Evolutionary conservation across 2,113 vertebrate genomes (phyloP).

Genomic region (Isurus oxyrinchus): DNA sequence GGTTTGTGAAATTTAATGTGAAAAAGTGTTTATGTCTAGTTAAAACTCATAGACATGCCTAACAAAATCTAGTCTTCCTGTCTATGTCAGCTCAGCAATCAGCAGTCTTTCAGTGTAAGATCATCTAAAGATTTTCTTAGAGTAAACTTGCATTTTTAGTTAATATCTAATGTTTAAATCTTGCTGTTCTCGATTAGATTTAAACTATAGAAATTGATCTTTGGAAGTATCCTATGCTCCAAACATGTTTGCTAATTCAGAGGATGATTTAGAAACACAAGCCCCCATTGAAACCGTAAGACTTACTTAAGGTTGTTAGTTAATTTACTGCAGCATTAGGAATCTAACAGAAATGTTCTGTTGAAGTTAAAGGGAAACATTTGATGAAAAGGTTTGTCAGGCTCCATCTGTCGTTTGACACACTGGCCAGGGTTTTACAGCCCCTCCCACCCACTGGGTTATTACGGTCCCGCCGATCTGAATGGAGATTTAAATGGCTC

Average conservation of each 20-base stretch:
- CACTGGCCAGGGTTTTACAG: too few species aligned
- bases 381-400: neutral
- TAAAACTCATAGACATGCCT: neutral
- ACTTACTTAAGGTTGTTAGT: neutral
- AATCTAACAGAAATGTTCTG: neutral
- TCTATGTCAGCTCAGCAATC: neutral
- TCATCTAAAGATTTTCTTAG: neutral
- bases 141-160: neutral
- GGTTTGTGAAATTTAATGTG: slow-evolving; percentile 44
- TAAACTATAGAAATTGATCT: neutral
- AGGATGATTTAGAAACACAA: neutral
- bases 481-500: too few species aligned
- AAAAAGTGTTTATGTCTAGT: neutral
- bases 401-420: neutral
- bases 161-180: neutral
- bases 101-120: neutral
- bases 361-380: neutral
- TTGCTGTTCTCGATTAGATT: neutral
- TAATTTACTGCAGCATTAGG: neutral
- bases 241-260: neutral
- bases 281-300: neutral
- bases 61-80: neutral
- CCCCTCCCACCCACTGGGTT: too few species aligned
- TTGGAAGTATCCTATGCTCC: neutral
- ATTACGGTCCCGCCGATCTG: too few species aligned